These are phyloP conservation scores for Microcaecilia unicolor DNA, from an alignment of 2,797 vertebrate species.

Conservation along the genomic window DNA sequence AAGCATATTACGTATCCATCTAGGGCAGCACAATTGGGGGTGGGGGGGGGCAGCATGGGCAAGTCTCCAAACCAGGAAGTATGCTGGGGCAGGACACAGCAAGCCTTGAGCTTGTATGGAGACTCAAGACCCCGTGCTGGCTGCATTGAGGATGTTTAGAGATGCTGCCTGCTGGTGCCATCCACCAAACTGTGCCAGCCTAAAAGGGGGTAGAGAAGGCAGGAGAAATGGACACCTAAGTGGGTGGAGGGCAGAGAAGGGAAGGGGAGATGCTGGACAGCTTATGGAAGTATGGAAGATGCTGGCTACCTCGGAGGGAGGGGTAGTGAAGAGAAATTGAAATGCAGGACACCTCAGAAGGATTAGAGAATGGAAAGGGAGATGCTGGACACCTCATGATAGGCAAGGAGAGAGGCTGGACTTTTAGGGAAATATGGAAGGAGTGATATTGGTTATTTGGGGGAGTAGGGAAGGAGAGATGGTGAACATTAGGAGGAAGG, in stretches of 20 bases:
- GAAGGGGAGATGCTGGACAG: not conserved
- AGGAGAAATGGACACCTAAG: not conserved
- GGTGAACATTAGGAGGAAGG: not conserved
- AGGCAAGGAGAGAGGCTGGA: not conserved
- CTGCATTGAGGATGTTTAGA: too few species aligned
- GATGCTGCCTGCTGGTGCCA: too few species aligned
- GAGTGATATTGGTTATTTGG: not conserved
- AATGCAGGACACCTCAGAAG: too few species aligned
- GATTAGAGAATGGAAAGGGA: not conserved
- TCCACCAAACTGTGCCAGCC: too few species aligned
- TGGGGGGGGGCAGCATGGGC: too few species aligned
- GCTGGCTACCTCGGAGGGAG: not conserved
- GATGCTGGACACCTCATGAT: not conserved
- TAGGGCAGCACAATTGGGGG: too few species aligned
- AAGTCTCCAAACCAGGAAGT: too few species aligned
- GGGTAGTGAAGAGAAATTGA: too few species aligned
- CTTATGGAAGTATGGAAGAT: not conserved
- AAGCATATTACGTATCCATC: too few species aligned
- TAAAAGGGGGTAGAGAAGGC: not conserved
- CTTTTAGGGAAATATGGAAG: not conserved
- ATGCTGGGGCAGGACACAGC: too few species aligned
- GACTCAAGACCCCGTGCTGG: too few species aligned
- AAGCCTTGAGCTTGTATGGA: too few species aligned
- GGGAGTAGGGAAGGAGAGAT: not conserved
- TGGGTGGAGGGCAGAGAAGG: accelerated